phyloP scores from a whole-genome alignment of 2,797 vertebrate genomes.

The Spinus pinus region DNA sequence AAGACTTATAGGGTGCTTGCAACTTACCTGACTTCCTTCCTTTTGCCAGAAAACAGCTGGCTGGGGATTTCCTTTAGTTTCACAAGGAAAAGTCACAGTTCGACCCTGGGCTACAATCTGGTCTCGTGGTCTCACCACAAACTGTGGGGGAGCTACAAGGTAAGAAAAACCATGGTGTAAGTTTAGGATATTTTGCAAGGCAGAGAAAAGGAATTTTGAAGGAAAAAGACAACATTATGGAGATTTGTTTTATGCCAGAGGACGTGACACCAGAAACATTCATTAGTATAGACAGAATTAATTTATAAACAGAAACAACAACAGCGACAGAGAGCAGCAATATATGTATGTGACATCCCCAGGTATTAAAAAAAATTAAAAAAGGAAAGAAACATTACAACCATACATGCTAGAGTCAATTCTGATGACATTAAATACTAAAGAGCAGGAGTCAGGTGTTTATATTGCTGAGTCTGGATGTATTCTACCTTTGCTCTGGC shows the following conservation, averaged over 20 bases:
- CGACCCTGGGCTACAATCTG: slow-evolving; percentile 97
- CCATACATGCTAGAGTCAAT: slow-evolving; percentile 5
- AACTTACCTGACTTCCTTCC: slow-evolving; percentile 95
- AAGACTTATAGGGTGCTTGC: not conserved
- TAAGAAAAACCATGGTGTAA: slow-evolving; percentile 56
- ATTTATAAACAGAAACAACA: slow-evolving; percentile 39
- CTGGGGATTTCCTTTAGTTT: slow-evolving; percentile 97
- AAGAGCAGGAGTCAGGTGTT: not conserved
- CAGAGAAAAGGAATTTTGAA: slow-evolving; percentile 10
- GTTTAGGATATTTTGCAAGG: slow-evolving; percentile 7
- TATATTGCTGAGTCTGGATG: not conserved
- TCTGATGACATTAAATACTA: not conserved
- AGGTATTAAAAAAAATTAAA: not conserved
- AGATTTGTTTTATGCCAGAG: slow-evolving; percentile 5
- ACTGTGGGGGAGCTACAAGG: slow-evolving; percentile 92
- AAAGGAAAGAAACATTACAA: not conserved
- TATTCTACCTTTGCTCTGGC: not conserved
- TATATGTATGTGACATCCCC: not conserved
- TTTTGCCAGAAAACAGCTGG: slow-evolving; percentile 99
- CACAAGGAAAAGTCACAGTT: slow-evolving; percentile 94
- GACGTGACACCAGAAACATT: slow-evolving; percentile 30
- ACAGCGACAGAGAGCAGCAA: slow-evolving; percentile 21
- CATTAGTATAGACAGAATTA: slow-evolving; percentile 50
- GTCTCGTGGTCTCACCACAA: slow-evolving; percentile 96
- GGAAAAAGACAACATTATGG: not conserved